Conservation (phyloP, 1,140 invertebrate species). For the Penaeus vannamei region DNA sequence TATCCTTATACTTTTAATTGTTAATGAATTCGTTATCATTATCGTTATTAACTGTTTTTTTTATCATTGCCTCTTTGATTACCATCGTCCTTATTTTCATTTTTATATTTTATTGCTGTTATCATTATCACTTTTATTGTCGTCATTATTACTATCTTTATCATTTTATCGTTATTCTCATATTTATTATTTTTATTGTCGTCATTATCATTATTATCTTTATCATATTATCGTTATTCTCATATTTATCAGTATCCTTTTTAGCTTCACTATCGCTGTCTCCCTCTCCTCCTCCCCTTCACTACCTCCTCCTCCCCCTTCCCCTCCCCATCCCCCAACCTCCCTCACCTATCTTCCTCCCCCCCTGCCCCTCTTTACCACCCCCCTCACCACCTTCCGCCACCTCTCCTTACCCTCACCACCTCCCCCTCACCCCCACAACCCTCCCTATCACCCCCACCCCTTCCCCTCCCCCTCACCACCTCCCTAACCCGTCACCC, state of each 20-base stretch:
- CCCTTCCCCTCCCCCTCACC: not conserved
- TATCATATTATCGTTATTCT: not conserved
- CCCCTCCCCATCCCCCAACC: not conserved
- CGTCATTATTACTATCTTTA: no score
- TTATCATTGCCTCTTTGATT: no score
- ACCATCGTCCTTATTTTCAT: no score
- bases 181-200: not conserved
- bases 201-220: not conserved
- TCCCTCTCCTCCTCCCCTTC: not conserved
- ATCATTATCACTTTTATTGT: no score
- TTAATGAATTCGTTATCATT: no score
- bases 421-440: not conserved
- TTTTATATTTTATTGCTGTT: no score
- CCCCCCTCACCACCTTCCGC: constrained; percentile 78
- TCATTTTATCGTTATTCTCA: not conserved
- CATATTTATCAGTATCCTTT: not conserved
- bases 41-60: no score
- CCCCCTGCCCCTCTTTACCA: not conserved
- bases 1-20: no score
- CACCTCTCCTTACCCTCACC: not conserved
- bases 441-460: not conserved
- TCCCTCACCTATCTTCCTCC: not conserved
- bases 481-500: not conserved
- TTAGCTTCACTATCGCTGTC: not conserved
- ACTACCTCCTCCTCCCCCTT: not conserved